A percentile compares a stretch with the other conserved stretches of the same genome.
phyloP scores from a whole-genome alignment of 2,113 vertebrate species.

The Mugil cephalus region DNA sequence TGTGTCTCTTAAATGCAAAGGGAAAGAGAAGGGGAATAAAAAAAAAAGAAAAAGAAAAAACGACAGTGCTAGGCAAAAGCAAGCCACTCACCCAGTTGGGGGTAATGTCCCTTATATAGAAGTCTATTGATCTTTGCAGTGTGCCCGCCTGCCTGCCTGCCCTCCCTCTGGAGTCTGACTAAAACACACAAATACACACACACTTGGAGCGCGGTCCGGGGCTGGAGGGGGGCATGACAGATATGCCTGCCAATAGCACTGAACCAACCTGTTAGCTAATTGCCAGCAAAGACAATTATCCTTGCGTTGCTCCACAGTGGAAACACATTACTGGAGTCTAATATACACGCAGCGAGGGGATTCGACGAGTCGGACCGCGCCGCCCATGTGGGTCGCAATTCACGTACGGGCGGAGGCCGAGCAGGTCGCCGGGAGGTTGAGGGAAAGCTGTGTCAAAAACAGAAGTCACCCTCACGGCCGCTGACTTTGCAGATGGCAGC shows the following conservation, averaged over 20 bases:
- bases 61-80: conserved; percentile 86
- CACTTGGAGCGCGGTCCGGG: conserved; percentile 86
- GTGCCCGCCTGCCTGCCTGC: conserved; percentile 61
- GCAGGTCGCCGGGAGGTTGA: conserved; percentile 82
- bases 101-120: conserved; percentile 95
- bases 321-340: conserved; percentile 97
- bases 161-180: conserved; percentile 79
- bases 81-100: conserved; percentile 91
- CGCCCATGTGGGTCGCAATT: conserved; percentile 91
- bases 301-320: conserved; percentile 96
- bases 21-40: conserved; percentile 88
- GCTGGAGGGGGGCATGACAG: conserved; percentile 89
- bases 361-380: conserved; percentile 89
- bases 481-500: conserved; percentile 15
- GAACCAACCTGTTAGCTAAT: conserved; percentile 99
- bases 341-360: conserved; percentile 94
- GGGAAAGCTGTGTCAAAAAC: conserved; percentile 86
- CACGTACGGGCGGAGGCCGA: conserved; percentile 90
- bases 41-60: conserved; percentile 77
- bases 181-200: conserved; percentile 64
- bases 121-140: conserved; percentile 95
- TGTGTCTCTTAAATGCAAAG: conserved; percentile 90
- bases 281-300: conserved; percentile 99
- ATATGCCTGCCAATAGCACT: conserved; percentile 95
- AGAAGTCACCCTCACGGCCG: conserved; percentile 81